Evolutionary conservation across 2,888 invertebrate species (phyloP), one percentile per base, ranked within the genome.

Genomic region (Drosophila suboccidentalis): DNA sequence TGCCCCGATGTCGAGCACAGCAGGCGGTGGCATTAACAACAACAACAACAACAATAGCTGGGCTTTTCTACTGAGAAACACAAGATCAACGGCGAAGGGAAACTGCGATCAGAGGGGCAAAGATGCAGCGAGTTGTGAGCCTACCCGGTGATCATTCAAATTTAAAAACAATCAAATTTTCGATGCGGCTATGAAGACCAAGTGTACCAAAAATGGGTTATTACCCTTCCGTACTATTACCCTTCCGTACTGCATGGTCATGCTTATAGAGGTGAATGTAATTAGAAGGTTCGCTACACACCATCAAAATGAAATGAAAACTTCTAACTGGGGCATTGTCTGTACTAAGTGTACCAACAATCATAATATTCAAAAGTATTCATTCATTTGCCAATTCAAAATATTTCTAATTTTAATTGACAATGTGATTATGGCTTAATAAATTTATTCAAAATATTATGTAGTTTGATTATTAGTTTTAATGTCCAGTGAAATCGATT

Each of bases 1-100:
- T 88, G 89, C 86, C 81, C 76, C 57, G 74, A 85, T 87, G 87
- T 82, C 71, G 72, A 59, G 68, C 81, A 65, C 87, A 88, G 88
- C 89, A 81, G 80, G 87, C 79, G 86, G 78, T 62, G 64, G 69
- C 78, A 67, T 59, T 68, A 77, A 51, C 69, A 58, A 57, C 57
- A 70, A 65, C 69, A 73, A 51, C 50, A 69, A 46, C 32, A 46
- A 53, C 39, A 51, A 17, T 43, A 60, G 44, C 55, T 60, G 34
- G 19, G 50, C 50, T 44, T 50, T 50, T 36, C 69, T 72, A 71
- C 79, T 13, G 39, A 66, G 71, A 58, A 64, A 57, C 43, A 41
- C 36, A 58, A 49, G 17, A 46, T 17, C 36, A 29, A 51, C 44
- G 53, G 47, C 9, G 32, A 10, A 17, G 13, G 19, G 43, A 26